Evolutionary conservation across 2,888 invertebrate genomes (phyloP), one percentile per base, ranked within the genome.

Genomic region (Tenthredo mesomela): DNA sequence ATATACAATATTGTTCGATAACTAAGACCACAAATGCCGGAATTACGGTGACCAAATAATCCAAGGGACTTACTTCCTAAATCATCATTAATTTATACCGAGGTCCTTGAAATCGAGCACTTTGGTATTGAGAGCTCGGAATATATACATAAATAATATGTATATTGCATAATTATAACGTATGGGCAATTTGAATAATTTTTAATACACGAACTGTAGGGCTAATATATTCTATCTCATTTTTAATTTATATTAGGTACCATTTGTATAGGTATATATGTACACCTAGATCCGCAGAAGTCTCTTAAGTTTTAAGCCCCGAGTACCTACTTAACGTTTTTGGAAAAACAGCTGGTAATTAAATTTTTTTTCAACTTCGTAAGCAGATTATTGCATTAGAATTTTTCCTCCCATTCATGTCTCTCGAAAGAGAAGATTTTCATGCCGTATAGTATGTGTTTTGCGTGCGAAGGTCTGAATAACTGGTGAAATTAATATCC

Each of bases 151-250:
- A 33, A 67, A 18, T 29, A 67, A 18, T 29, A 61, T 61, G 12
- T 61, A 61, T 33, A 33, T 67, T 33, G 25, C 61, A 25, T 61
- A 18, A 1, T 12, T 61, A 18, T 6, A 25, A 67, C 67, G 25
- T 15, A 25, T 25, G 7, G 25, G 33, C 6, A 67, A 67, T 50
- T 75, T 82, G 58, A 85, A 75, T 84, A 85, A 86, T 78, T 83
- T 82, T 84, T 70, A 61, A 25, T 25, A 25, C 21, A 61, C 61
- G 9, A 61, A 25, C 12, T 12, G 61, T 61, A 1, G 25, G 25
- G 21, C 25, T 61, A 25, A 61, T 61, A 61, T 61, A 61, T 61
- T 61, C 10, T 12, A 12, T 61, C 12, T 25, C 9, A 2, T 61
- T 25, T 2, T 61, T 25, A 61, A 21, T 61, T 61, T n/a, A 54